These are phyloP conservation scores for Hypocryptadius cinnamomeus DNA, from an alignment of 2,113 vertebrate species.

Conservation along the genomic window DNA sequence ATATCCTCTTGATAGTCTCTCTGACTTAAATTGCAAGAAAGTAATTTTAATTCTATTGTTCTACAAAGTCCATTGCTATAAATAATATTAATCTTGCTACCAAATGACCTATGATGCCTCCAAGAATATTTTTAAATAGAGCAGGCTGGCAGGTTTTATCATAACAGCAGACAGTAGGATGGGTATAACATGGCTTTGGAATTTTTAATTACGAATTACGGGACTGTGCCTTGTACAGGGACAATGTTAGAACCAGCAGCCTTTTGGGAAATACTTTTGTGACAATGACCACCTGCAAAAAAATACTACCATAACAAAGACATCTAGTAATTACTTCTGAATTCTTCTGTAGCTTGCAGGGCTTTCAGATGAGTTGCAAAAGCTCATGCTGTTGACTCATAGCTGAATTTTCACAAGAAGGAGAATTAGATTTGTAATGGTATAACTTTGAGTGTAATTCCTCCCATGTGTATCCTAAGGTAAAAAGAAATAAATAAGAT, in stretches of 20 bases:
- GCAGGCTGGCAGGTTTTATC: neutral
- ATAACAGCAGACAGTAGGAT: neutral
- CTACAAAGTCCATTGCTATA: neutral
- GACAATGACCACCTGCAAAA: neutral
- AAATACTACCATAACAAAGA: neutral
- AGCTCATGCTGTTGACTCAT: neutral
- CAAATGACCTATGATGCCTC: neutral
- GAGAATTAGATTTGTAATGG: neutral
- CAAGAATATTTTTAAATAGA: constrained; percentile 8
- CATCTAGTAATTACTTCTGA: neutral
- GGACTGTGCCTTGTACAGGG: neutral
- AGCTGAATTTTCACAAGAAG: neutral
- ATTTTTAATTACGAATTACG: neutral
- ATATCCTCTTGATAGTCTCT: neutral
- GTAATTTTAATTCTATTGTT: neutral
- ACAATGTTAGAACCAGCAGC: neutral
- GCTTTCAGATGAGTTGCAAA: neutral
- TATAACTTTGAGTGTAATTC: neutral
- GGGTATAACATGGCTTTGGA: neutral
- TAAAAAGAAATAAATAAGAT: neutral
- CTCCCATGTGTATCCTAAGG: neutral
- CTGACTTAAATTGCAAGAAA: neutral
- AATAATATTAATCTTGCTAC: neutral
- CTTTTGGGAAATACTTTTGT: neutral
- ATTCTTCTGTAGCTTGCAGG: neutral